These are phyloP conservation scores for Dasypogon diadema DNA, from an alignment of 2,888 invertebrate genomes.

Conservation along the genomic window DNA sequence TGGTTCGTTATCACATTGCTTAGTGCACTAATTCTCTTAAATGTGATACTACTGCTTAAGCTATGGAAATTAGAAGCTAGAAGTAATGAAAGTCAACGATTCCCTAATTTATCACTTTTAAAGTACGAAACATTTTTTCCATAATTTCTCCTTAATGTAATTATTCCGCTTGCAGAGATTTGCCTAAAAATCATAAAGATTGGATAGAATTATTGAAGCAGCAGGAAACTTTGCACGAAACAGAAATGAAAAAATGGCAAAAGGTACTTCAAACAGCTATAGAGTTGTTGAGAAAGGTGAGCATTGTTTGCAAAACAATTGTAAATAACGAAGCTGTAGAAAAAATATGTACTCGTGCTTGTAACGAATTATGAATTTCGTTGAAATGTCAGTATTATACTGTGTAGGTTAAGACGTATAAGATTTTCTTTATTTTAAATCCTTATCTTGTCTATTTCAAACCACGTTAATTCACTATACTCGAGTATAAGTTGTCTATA, in stretches of 20 bases:
- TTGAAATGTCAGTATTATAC: slow-evolving; percentile 10
- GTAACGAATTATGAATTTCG: slow-evolving; percentile 57
- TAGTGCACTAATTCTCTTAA: slow-evolving; percentile 77
- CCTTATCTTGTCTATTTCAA: slow-evolving; percentile 24
- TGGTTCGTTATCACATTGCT: slow-evolving; percentile 71
- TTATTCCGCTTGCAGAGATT: slow-evolving; percentile 70
- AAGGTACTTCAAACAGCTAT: slow-evolving; percentile 79
- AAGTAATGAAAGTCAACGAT: slow-evolving; percentile 36
- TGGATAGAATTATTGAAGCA: slow-evolving; percentile 85
- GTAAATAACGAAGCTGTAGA: slow-evolving; percentile 63
- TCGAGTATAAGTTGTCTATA: slow-evolving; percentile 23
- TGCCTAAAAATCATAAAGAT: slow-evolving; percentile 82
- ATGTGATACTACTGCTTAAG: slow-evolving; percentile 86
- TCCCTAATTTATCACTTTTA: slow-evolving; percentile 52
- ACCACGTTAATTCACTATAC: slow-evolving; percentile 46
- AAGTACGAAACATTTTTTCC: background rate
- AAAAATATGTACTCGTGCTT: no score
- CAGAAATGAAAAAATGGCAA: slow-evolving; percentile 87
- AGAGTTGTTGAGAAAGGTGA: slow-evolving; percentile 80
- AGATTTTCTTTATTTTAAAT: slow-evolving; percentile 19
- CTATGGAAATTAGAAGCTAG: slow-evolving; percentile 79
- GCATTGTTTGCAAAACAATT: slow-evolving; percentile 67
- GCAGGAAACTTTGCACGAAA: slow-evolving; percentile 83
- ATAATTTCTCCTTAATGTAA: no score
- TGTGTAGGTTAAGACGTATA: slow-evolving; percentile 10